Evolutionary conservation across 2,797 vertebrate species (phyloP).

Genomic region (Microctenopoma steveboyesi): DNA sequence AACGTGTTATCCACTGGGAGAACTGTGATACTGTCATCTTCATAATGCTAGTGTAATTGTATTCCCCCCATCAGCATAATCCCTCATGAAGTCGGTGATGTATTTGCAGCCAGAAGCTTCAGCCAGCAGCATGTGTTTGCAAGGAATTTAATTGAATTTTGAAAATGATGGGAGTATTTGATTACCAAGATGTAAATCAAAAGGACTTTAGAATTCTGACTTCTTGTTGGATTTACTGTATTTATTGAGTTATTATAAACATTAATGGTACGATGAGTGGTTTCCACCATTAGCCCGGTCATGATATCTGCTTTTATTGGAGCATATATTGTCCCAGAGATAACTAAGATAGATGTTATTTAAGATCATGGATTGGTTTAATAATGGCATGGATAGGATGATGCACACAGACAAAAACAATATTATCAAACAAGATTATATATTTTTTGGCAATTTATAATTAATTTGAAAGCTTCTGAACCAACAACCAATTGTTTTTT

Average conservation of each 20-base stretch:
- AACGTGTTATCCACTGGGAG: not conserved
- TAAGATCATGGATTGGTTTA: no score
- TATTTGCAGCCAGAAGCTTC: constrained; percentile 22
- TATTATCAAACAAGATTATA: no score
- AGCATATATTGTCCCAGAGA: no score
- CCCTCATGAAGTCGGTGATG: not conserved
- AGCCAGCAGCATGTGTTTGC: constrained; percentile 16
- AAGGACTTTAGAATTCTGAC: constrained; percentile 12
- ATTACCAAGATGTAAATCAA: not conserved
- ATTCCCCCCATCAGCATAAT: constrained; percentile 6
- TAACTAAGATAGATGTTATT: no score
- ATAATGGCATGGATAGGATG: no score
- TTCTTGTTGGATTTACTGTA: not conserved
- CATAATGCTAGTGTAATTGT: not conserved
- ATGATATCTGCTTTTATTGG: no score
- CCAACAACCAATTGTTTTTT: no score
- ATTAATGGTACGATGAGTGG: no score
- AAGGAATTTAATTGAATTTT: constrained; percentile 11
- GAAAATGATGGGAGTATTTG: constrained; percentile 19
- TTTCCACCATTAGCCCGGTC: no score
- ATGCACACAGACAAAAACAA: no score
- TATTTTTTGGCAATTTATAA: no score
- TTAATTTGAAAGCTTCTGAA: no score
- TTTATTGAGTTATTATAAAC: constrained; percentile 1
- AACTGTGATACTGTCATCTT: not conserved